Evolutionary conservation across 2,888 invertebrate genomes (phyloP).

Genomic region (Netelia inedita): DNA sequence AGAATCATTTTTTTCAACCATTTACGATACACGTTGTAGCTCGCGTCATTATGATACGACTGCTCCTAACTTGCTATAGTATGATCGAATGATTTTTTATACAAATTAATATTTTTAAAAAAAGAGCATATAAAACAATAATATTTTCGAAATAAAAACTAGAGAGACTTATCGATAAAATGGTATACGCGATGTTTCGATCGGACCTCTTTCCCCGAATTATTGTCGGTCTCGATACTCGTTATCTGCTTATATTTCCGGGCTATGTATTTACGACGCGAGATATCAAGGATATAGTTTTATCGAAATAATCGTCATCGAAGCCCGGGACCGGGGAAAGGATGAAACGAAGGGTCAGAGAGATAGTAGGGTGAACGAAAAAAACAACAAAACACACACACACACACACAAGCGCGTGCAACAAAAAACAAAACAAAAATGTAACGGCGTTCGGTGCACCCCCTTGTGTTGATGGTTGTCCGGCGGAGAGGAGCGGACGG

Average conservation of each 20-base stretch:
- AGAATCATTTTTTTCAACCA: slow-evolving; percentile 21
- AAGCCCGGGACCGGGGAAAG: not conserved
- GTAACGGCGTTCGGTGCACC: not conserved
- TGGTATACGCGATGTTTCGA: too few species aligned
- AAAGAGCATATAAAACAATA: too few species aligned
- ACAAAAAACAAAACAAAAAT: not conserved
- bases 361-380: not conserved
- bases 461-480: slow-evolving; percentile 27
- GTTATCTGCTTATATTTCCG: slow-evolving; percentile 18
- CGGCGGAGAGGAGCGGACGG: slow-evolving; percentile 22
- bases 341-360: slow-evolving; percentile 41
- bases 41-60: not conserved
- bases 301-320: slow-evolving; percentile 54
- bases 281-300: slow-evolving; percentile 41
- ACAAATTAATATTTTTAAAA: not conserved
- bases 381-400: not conserved
- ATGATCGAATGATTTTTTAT: not conserved
- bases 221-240: not conserved
- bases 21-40: not conserved
- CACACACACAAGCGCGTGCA: too few species aligned
- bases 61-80: not conserved
- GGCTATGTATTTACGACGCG: slow-evolving; percentile 32
- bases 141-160: too few species aligned
- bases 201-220: not conserved
- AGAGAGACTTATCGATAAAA: too few species aligned